These are phyloP conservation scores for Vicugna pacos DNA, from an alignment of 2,113 vertebrate species.

Conservation along the genomic window DNA sequence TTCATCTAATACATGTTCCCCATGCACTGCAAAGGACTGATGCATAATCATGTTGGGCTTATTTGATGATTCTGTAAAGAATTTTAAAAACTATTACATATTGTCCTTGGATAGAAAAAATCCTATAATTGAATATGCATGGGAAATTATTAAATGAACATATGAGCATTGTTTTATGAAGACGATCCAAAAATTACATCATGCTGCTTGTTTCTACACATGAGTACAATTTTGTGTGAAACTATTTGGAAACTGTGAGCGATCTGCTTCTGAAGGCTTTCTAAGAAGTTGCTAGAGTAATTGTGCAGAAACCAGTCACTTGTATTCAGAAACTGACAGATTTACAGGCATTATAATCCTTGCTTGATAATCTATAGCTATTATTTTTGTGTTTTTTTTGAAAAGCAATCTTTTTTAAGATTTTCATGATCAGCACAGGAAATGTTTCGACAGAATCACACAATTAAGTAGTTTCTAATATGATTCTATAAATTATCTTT, in stretches of 20 bases:
- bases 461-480: background rate
- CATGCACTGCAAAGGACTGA: background rate
- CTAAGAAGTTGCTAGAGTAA: constrained; percentile 61
- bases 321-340: constrained; percentile 50
- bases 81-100: constrained; percentile 66
- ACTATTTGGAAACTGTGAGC: constrained; percentile 46
- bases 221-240: constrained; percentile 73
- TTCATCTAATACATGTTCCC: background rate
- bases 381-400: constrained; percentile 33
- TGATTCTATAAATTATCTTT: background rate
- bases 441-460: constrained; percentile 31
- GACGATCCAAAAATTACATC: constrained; percentile 75
- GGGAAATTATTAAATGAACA: constrained; percentile 62
- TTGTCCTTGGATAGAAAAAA: constrained; percentile 48
- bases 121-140: constrained; percentile 64
- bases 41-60: constrained; percentile 37
- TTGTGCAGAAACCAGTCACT: background rate
- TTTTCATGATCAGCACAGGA: background rate
- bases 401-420: constrained; percentile 31
- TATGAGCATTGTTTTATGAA: constrained; percentile 54
- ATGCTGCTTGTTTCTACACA: constrained; percentile 53
- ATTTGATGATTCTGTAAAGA: constrained; percentile 50
- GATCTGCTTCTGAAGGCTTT: constrained; percentile 63
- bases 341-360: constrained; percentile 23
- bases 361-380: constrained; percentile 26